Base-by-base conservation (phyloP, 2,888 invertebrate genomes). In the Cheilosia vulpina region DNA sequence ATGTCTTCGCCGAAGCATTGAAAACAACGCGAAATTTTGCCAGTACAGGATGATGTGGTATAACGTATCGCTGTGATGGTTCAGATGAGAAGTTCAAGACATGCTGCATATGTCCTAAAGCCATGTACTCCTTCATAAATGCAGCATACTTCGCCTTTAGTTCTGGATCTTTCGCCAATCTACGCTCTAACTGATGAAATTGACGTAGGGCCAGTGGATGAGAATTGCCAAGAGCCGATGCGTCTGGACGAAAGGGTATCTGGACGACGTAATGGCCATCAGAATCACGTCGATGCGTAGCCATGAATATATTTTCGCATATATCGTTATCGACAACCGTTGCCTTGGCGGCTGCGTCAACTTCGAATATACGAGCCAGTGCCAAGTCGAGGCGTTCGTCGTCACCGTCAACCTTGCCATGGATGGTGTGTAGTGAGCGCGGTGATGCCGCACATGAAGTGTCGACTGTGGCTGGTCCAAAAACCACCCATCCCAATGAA, bases 41-140 rank as follows among this genome's bases (percentile, higher is more conserved):
- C n/a, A n/a, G 13, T n/a, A 63, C 63, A 17, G 63, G 19, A 47
- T 65, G 65, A 50, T 50, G 34, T 65, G 65, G 65, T 31, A 65
- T 65, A 3, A 50, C 4, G 24, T 50, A 65, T n/a, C 52, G 50
- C 11, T 50, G 65, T 15, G 65, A 50, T 34, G 65, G 19, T 31
- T 65, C 34, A 19, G 38, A 47, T 19, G 62, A 19, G n/a, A n/a
- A n/a, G 13, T 45, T 19, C 21, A 0, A 4, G 6, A 53, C 55
- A 19, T 53, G 24, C 43, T 7, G 6, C 73, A 75, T 75, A 63
- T 63, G 65, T 0, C 55, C 55, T 15, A 63, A 21, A 53, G 41
- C 27, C 9, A 62, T 62, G 31, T 73, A 63, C 13, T 62, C 31
- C 4, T 38, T 38, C 31, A 62, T 62, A 21, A 73, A 73, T 4